These are phyloP conservation scores for Cheilosia impressa DNA, from an alignment of 2,888 invertebrate genomes.

Conservation along the genomic window DNA sequence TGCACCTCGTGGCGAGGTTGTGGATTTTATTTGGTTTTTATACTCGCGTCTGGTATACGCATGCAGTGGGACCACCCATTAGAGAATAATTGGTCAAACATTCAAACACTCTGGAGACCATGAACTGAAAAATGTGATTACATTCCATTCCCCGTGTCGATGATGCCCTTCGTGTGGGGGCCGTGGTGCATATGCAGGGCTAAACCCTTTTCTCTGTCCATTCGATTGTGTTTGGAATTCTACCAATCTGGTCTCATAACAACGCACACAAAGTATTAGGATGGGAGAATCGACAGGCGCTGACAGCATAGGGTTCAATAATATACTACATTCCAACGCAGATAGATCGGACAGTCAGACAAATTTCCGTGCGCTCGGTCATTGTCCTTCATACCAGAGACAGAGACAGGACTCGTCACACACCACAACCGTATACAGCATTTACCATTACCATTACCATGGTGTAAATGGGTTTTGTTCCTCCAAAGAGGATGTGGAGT, in stretches of 20 bases:
- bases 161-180: constrained; percentile 14
- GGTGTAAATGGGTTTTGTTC: constrained; percentile 46
- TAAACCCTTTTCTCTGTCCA: constrained; percentile 29
- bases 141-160: constrained; percentile 62
- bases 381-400: constrained; percentile 51
- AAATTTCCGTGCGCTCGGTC: constrained; percentile 48
- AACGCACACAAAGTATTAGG: constrained; percentile 36
- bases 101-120: constrained; percentile 57
- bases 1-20: constrained; percentile 14
- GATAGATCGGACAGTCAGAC: constrained; percentile 54
- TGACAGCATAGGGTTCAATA: constrained; percentile 57
- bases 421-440: background rate
- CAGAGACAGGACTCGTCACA: constrained; percentile 16
- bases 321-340: constrained; percentile 58
- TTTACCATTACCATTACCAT: background rate
- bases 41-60: background rate
- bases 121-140: constrained; percentile 71
- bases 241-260: constrained; percentile 69
- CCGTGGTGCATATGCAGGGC: constrained; percentile 22
- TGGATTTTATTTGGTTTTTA: background rate
- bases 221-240: constrained; percentile 56
- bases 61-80: constrained; percentile 34
- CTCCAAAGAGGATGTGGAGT: constrained; percentile 40
- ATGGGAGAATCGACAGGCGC: constrained; percentile 42
- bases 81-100: constrained; percentile 71